A percentile compares a stretch with the other conserved stretches of the same genome.
Evolutionary conservation across 2,888 invertebrate genomes (phyloP).

Genomic region (Kuschelorhynchus macadamiae): DNA sequence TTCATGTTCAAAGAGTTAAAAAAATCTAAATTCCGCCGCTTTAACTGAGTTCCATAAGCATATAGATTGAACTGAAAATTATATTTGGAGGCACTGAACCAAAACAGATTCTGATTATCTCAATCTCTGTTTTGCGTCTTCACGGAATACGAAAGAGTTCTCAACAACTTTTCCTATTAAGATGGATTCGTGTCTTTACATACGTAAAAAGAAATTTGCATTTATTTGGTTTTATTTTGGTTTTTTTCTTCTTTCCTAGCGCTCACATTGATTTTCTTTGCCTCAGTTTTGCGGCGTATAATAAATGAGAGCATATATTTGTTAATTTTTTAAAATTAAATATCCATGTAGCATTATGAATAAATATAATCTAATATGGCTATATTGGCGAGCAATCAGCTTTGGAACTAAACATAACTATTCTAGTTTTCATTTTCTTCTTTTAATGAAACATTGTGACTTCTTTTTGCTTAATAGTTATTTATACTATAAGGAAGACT

Average conservation of each 20-base stretch:
- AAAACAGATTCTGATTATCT: conserved; percentile 57
- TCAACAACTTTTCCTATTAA: conserved; percentile 49
- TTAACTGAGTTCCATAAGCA: conserved; percentile 58
- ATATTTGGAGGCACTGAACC: conserved; percentile 62
- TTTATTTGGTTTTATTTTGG: conserved; percentile 42
- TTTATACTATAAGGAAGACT: too few relatives aligned
- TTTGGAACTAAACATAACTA: too few relatives aligned
- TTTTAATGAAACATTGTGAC: too few relatives aligned
- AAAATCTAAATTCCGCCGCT: not conserved
- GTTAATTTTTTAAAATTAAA: too few relatives aligned
- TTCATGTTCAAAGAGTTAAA: not conserved
- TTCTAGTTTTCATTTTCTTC: too few relatives aligned
- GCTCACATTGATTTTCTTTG: too few relatives aligned
- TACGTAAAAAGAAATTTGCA: conserved; percentile 47
- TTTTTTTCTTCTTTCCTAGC: conserved; percentile 11
- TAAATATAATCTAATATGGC: too few relatives aligned
- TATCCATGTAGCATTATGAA: too few relatives aligned
- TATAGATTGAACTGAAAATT: conserved; percentile 64
- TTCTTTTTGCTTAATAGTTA: too few relatives aligned
- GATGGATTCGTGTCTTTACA: conserved; percentile 46
- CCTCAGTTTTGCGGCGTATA: too few relatives aligned
- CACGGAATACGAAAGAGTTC: conserved; percentile 47
- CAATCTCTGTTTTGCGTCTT: conserved; percentile 44
- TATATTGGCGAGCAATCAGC: too few relatives aligned
- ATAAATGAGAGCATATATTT: too few relatives aligned